Evolutionary conservation across 2,113 vertebrate genomes (phyloP), one percentile per base, ranked within the genome.

Genomic region (Actinemys pallida): DNA sequence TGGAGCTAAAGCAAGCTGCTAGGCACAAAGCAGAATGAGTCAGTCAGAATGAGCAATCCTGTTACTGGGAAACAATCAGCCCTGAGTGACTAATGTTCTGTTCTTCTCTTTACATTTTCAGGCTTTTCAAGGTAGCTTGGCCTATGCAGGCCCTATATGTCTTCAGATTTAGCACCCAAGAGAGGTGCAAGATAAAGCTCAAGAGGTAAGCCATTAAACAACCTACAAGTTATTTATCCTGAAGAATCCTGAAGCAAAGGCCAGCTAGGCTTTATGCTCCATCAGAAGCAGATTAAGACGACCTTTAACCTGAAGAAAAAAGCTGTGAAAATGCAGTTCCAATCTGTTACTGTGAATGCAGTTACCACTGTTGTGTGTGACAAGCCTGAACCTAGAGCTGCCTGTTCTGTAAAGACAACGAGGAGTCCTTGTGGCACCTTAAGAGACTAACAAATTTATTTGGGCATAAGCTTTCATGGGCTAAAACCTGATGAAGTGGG

Each of bases 61-160:
- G 19, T 72, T 72, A 39, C 65, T 72, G 65, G 65, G 65, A 72
- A 39, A 39, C 96, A 92, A 95, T 78, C 94, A 81, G 95, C 86
- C 81, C 62, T 25, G 91, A 93, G 0, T 96, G 95, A 97, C 88
- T 97, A 94, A 97, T 27, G 39, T 14, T 93, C 95, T 39, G 82
- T 69, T 92, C 79, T 57, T 81, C 87, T 95, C 85, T 47, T 47
- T 72, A 10, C 87, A 82, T 57, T 84, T 45, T 9, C 84, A 93
- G 93, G 81, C 94, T 92, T 87, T 93, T 81, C 89, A 93, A 81
- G 20, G 45, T 84, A 97, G 76, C 65, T 57, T 47, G 57, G 45
- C 72, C 87, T 80, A 8, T 12, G 3, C 87, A 14, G 49, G 2
- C 54, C 86, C 65, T 39, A 93, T 20, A 65, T 14, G 80, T 79